These are phyloP conservation scores for Bradypus variegatus DNA, from an alignment of 2,797 vertebrate genomes.

Conservation along the genomic window DNA sequence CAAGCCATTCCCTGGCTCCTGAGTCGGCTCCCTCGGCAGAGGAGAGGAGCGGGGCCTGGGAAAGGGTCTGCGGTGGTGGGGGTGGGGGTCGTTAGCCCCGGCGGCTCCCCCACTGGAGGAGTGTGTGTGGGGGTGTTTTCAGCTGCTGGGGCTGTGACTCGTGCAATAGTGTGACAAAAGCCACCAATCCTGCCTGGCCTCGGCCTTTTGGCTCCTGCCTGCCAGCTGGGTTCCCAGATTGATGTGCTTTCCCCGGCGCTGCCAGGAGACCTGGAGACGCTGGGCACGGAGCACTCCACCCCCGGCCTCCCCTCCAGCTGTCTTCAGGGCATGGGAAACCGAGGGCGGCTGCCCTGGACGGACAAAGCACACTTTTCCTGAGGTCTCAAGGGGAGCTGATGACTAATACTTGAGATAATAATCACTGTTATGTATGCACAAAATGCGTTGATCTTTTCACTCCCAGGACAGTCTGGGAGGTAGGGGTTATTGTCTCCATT, in stretches of 20 bases:
- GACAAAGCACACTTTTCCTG: neutral
- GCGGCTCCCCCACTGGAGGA: conserved; percentile 61
- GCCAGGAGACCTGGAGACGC: neutral
- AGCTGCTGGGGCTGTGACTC: conserved; percentile 75
- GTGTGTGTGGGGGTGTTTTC: conserved; percentile 76
- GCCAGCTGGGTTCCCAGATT: conserved; percentile 57
- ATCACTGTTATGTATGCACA: neutral
- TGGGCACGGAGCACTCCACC: neutral
- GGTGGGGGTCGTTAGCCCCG: neutral
- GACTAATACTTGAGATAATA: neutral
- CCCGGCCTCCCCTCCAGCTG: neutral
- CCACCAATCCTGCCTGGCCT: conserved; percentile 68
- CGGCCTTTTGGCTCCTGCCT: conserved; percentile 72
- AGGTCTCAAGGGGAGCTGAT: neutral
- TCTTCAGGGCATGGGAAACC: neutral
- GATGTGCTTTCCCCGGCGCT: conserved; percentile 60
- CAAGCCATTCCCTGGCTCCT: neutral
- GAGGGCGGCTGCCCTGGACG: neutral
- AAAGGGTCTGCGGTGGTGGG: neutral
- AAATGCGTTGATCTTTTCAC: neutral
- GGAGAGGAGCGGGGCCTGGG: neutral
- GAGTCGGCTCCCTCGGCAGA: neutral
- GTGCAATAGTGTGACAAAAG: conserved; percentile 63
- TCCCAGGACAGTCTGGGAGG: neutral
- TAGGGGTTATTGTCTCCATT: neutral